phyloP scores from a whole-genome alignment of 2,797 vertebrate genomes.

The Siniperca undulata region DNA sequence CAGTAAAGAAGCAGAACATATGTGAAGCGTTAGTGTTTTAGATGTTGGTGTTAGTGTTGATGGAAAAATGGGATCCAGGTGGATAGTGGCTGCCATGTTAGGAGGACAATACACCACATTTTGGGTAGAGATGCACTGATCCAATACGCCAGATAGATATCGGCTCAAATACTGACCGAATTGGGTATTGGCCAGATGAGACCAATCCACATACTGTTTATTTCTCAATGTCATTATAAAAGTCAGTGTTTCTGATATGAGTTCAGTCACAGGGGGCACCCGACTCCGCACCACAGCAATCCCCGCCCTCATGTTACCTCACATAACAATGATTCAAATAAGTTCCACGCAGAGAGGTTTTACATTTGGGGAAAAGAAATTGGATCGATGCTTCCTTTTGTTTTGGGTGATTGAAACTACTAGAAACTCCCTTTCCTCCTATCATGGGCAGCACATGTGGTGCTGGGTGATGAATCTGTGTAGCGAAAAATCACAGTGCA shows the following conservation, averaged over 20 bases:
- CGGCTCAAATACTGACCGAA: background rate
- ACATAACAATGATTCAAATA: background rate
- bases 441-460: background rate
- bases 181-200: background rate
- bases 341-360: background rate
- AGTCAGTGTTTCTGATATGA: slow-evolving; percentile 10
- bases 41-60: background rate
- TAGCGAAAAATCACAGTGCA: background rate
- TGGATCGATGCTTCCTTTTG: background rate
- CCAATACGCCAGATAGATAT: accelerated
- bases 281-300: background rate
- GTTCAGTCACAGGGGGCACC: background rate
- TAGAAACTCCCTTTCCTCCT: background rate
- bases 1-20: background rate
- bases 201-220: background rate
- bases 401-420: background rate
- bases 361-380: background rate
- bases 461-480: slow-evolving; percentile 6
- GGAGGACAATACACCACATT: background rate
- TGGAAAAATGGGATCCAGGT: background rate
- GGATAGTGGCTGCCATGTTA: background rate
- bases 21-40: background rate
- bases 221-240: background rate
- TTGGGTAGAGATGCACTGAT: background rate
- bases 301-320: background rate